Evolutionary conservation across 2,888 invertebrate genomes (phyloP).

Genomic region (Stenichneumon culpator): DNA sequence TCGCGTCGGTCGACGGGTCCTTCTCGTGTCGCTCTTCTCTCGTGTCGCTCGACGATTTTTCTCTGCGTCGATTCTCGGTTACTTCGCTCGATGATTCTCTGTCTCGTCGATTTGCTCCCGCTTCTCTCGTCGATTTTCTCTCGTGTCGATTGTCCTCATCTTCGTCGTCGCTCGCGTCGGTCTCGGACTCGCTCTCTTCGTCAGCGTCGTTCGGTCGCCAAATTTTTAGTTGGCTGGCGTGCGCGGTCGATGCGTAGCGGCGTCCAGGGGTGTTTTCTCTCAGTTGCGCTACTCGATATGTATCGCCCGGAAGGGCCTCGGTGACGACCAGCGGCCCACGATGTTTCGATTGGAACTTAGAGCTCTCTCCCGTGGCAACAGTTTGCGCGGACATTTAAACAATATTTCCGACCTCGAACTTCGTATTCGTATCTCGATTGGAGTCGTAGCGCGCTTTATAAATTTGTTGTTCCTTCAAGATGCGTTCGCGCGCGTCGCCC

Average conservation of each 20-base stretch:
- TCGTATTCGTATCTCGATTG: background rate
- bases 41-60: too few species aligned
- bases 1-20: background rate
- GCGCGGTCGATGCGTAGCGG: background rate
- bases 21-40: background rate
- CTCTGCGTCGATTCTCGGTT: too few species aligned
- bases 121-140: too few species aligned
- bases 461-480: background rate
- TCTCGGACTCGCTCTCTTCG: background rate
- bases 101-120: too few species aligned
- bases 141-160: too few species aligned
- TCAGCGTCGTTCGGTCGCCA: background rate
- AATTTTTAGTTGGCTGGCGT: background rate
- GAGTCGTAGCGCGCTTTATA: conserved; percentile 44
- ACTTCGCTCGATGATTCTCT: too few species aligned
- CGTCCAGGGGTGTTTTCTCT: background rate
- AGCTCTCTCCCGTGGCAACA: conserved; percentile 29
- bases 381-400: conserved; percentile 33
- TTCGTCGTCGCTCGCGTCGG: background rate
- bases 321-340: background rate
- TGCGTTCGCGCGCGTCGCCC: conserved; percentile 18
- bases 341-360: conserved; percentile 27
- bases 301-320: background rate
- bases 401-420: conserved; percentile 43
- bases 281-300: background rate